Evolutionary conservation across 2,113 vertebrate genomes (phyloP).

Genomic region (Microcebus murinus): DNA sequence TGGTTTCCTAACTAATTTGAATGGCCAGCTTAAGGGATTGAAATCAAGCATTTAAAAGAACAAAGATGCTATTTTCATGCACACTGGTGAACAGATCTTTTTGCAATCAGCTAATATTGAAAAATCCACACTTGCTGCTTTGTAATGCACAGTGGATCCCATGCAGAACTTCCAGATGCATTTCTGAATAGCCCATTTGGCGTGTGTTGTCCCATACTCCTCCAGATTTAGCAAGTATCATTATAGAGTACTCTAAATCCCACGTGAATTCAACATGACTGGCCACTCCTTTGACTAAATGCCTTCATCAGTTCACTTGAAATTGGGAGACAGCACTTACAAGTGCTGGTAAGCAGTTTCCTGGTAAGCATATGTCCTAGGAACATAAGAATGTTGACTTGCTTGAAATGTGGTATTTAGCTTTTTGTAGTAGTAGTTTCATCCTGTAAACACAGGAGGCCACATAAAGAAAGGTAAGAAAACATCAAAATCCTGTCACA

Average conservation of each 20-base stretch:
- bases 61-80: conserved; percentile 49
- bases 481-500: conserved; percentile 32
- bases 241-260: conserved; percentile 54
- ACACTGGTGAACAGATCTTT: neutral
- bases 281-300: conserved; percentile 53
- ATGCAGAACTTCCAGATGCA: conserved; percentile 19
- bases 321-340: conserved; percentile 50
- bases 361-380: neutral
- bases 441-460: neutral
- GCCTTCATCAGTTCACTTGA: conserved; percentile 60
- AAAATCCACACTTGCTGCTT: conserved; percentile 20
- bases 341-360: conserved; percentile 5
- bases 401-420: conserved; percentile 45
- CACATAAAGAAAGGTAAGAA: conserved; percentile 18
- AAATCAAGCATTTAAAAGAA: conserved; percentile 51
- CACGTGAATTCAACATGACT: neutral
- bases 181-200: conserved; percentile 39
- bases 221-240: conserved; percentile 50
- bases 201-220: conserved; percentile 41
- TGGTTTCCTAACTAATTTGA: conserved; percentile 52
- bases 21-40: conserved; percentile 25
- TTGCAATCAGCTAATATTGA: conserved; percentile 48
- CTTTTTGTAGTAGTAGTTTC: conserved; percentile 17
- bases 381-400: conserved; percentile 41
- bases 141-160: neutral